These are phyloP conservation scores for Lingula anatina DNA, from an alignment of 2,888 invertebrate species.

Conservation along the genomic window DNA sequence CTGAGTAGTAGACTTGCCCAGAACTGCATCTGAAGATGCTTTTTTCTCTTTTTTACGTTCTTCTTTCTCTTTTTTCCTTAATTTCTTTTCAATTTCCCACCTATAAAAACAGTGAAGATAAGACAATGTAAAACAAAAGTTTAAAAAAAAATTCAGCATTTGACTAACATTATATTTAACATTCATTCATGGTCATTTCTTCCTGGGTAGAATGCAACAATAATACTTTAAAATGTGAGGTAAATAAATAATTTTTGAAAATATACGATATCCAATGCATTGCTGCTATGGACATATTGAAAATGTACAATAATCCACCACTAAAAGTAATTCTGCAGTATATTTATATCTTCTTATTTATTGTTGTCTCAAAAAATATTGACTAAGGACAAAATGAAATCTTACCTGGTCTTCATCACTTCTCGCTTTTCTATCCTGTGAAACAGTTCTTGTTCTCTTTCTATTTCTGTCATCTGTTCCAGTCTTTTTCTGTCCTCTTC, in stretches of 20 bases:
- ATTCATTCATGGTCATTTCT: too few relatives aligned
- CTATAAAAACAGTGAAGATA: constrained; percentile 45
- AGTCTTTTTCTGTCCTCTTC: constrained; percentile 87
- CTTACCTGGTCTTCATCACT: constrained; percentile 78
- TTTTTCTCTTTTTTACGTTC: constrained; percentile 61
- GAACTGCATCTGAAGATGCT: constrained; percentile 13
- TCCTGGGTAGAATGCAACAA: too few relatives aligned
- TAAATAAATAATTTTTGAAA: too few relatives aligned
- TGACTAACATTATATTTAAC: too few relatives aligned
- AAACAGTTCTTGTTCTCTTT: constrained; percentile 94
- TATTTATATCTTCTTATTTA: too few relatives aligned
- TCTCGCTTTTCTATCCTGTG: constrained; percentile 93
- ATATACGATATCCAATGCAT: too few relatives aligned
- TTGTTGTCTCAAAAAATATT: too few relatives aligned
- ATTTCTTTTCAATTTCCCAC: constrained; percentile 92
- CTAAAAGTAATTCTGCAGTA: too few relatives aligned
- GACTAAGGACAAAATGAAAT: too few relatives aligned
- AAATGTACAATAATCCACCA: too few relatives aligned
- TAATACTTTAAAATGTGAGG: too few relatives aligned
- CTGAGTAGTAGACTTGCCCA: constrained; percentile 25
- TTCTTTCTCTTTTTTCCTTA: constrained; percentile 75
- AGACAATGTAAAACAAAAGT: not conserved
- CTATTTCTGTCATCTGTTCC: constrained; percentile 91
- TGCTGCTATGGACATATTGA: too few relatives aligned
- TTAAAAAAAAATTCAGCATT: not conserved